Conservation (phyloP, 2,888 invertebrate genomes). For the Melinopterus prodromus region DNA sequence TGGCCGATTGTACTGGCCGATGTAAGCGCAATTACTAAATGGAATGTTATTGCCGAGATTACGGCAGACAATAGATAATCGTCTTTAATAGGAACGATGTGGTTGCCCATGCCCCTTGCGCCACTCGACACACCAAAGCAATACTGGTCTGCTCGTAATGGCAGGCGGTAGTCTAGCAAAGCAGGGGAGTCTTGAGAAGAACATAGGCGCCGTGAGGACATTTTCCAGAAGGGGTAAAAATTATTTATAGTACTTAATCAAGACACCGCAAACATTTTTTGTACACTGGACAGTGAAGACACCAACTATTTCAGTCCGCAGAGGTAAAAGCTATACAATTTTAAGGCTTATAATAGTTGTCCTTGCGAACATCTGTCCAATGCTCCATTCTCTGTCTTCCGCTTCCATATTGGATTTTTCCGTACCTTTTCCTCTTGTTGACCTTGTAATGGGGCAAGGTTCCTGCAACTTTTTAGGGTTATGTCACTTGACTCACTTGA, state of each 20-base stretch:
- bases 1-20: background rate
- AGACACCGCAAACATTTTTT: no score
- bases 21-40: constrained; percentile 38
- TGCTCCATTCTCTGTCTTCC: no score
- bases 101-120: constrained; percentile 10
- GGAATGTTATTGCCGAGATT: constrained; percentile 39
- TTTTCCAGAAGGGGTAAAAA: background rate
- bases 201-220: background rate
- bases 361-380: no score
- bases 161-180: background rate
- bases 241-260: background rate
- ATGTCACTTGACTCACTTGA: no score
- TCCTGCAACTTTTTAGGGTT: no score
- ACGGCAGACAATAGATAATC: constrained; percentile 36
- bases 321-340: no score
- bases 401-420: no score
- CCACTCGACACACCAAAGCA: constrained; percentile 22
- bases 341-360: no score
- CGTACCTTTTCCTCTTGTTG: no score
- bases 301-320: no score
- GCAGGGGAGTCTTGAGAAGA: background rate
- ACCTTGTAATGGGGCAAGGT: no score
- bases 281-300: no score
- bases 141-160: background rate
- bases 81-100: constrained; percentile 35